Conservation (phyloP, 2,888 invertebrate species). For the Isoperla grammatica region DNA sequence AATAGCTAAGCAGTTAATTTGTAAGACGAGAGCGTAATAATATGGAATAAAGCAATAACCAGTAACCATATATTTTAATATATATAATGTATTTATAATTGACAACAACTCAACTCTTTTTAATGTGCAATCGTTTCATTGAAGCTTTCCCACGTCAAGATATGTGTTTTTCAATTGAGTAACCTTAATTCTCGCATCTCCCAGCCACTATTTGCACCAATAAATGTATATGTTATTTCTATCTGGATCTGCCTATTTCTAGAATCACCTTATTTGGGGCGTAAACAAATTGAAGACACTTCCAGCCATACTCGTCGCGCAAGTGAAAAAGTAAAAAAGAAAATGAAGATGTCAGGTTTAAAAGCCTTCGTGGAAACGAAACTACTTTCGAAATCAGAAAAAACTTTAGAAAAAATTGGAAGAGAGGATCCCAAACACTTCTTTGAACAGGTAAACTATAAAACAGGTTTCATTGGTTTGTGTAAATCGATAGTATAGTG, state of each 20-base stretch:
- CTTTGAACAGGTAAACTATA: constrained; percentile 56
- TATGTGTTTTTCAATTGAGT: no score
- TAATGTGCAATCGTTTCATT: no score
- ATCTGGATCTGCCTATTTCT: constrained; percentile 27
- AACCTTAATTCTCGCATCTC: no score
- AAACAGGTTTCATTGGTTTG: not conserved
- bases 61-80: no score
- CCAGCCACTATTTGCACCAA: no score
- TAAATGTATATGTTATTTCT: no score
- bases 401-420: constrained; percentile 83
- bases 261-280: constrained; percentile 46
- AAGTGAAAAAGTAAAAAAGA: constrained; percentile 76
- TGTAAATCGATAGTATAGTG: not conserved
- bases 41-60: no score
- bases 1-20: no score
- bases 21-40: no score
- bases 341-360: constrained; percentile 88
- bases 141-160: no score
- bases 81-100: no score
- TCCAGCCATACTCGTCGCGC: constrained; percentile 56
- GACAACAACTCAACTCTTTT: no score
- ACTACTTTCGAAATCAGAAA: constrained; percentile 84
- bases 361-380: constrained; percentile 90
- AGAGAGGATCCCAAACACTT: constrained; percentile 61
- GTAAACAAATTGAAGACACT: constrained; percentile 43